A percentile compares a stretch with the other conserved stretches of the same genome.
Conservation (phyloP, 2,113 vertebrate genomes). For the Melanostigma gelatinosum region DNA sequence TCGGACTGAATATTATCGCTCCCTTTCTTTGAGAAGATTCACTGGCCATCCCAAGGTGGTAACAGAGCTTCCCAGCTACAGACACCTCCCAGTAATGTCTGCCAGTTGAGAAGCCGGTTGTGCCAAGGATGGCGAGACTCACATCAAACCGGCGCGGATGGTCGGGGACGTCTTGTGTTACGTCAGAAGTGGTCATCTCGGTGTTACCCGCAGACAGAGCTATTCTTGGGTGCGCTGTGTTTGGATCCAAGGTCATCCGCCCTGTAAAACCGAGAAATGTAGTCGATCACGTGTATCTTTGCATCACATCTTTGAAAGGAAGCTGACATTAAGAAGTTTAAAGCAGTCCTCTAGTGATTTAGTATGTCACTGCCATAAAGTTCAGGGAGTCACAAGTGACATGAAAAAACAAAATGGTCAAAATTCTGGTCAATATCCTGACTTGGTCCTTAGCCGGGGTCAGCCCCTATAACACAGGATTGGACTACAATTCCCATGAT, state of each 20-base stretch:
- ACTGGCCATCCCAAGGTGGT: constrained; percentile 64
- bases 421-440: neutral
- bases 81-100: constrained; percentile 76
- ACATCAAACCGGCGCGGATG: constrained; percentile 54
- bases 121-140: constrained; percentile 42
- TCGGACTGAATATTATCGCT: fast-evolving
- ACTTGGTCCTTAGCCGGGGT: neutral
- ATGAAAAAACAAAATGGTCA: neutral
- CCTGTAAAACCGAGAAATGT: constrained; percentile 50
- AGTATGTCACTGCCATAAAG: neutral
- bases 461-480: neutral
- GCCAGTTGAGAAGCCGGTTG: constrained; percentile 50
- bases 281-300: neutral
- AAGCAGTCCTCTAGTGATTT: neutral
- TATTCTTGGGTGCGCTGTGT: constrained; percentile 65
- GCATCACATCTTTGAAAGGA: neutral
- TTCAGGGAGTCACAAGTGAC: neutral
- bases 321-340: neutral
- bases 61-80: constrained; percentile 56
- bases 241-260: constrained; percentile 37
- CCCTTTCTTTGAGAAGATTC: constrained; percentile 61
- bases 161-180: neutral
- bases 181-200: neutral
- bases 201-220: constrained; percentile 34
- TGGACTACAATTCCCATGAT: neutral